Percentiles rank a stretch among this genome's conserved stretches.
Evolutionary conservation across 1,140 invertebrate genomes (phyloP).

Genomic region (Zelostemma sp.): DNA sequence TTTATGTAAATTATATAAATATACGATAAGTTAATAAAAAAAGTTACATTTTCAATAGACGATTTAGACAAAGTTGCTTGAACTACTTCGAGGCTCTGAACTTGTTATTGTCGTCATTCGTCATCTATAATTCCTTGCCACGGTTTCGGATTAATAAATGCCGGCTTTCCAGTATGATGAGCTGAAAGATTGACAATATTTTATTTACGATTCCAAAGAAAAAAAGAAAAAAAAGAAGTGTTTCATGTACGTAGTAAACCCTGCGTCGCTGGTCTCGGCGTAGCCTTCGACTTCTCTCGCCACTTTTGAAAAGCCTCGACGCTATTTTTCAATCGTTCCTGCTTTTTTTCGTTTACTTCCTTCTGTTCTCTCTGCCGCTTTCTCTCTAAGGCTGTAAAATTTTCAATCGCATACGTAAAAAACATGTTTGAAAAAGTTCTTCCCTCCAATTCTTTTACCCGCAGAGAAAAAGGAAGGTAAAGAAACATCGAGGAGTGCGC

Average conservation of each 20-base stretch:
- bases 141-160: conserved; percentile 62
- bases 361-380: conserved; percentile 43
- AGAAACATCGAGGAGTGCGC: too few relatives aligned
- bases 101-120: neutral
- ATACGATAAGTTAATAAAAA: neutral
- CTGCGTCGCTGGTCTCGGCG: conserved; percentile 63
- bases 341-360: conserved; percentile 43
- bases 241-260: conserved; percentile 61
- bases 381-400: conserved; percentile 36
- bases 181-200: conserved; percentile 45
- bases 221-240: neutral
- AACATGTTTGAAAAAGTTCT: neutral
- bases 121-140: conserved; percentile 55
- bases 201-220: neutral
- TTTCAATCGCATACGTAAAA: neutral
- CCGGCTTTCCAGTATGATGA: conserved; percentile 61
- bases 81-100: neutral
- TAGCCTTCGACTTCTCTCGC: conserved; percentile 57
- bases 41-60: neutral
- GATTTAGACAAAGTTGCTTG: neutral
- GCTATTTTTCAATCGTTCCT: conserved; percentile 48
- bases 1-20: neutral
- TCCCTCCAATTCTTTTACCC: neutral
- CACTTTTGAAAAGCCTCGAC: conserved; percentile 60
- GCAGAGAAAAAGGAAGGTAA: neutral